These are phyloP conservation scores for Melipona beecheii DNA, from an alignment of 2,888 invertebrate genomes.

Conservation along the genomic window DNA sequence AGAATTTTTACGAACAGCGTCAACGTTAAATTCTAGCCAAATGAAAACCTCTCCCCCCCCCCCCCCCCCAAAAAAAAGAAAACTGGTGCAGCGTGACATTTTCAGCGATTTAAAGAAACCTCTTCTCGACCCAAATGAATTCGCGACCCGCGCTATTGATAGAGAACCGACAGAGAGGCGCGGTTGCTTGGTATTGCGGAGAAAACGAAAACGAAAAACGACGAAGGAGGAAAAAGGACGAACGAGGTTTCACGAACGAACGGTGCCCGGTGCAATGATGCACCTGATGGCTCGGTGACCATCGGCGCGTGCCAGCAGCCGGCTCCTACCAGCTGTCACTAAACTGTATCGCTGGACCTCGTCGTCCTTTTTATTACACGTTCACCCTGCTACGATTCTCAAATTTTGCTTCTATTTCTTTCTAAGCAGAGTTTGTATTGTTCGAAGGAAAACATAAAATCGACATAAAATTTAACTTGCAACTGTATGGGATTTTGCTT, in stretches of 20 bases:
- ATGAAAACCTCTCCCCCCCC: no score
- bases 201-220: constrained; percentile 34
- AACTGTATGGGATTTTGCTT: no score
- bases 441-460: no score
- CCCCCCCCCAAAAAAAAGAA: no score
- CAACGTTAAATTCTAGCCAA: no score
- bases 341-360: constrained; percentile 31
- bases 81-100: no score
- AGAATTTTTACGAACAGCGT: no score
- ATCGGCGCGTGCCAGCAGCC: constrained; percentile 78
- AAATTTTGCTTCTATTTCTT: no score
- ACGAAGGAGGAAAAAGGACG: constrained; percentile 26
- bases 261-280: constrained; percentile 73
- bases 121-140: background rate
- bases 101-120: background rate
- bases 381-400: no score
- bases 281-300: constrained; percentile 74
- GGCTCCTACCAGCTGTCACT: constrained; percentile 73
- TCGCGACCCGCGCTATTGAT: background rate
- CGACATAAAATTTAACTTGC: no score
- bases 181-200: background rate
- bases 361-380: constrained; percentile 6
- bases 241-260: constrained; percentile 49
- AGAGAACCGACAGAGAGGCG: background rate
- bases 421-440: no score